phyloP scores from a whole-genome alignment of 2,113 vertebrate species.

The Mastomys coucha region DNA sequence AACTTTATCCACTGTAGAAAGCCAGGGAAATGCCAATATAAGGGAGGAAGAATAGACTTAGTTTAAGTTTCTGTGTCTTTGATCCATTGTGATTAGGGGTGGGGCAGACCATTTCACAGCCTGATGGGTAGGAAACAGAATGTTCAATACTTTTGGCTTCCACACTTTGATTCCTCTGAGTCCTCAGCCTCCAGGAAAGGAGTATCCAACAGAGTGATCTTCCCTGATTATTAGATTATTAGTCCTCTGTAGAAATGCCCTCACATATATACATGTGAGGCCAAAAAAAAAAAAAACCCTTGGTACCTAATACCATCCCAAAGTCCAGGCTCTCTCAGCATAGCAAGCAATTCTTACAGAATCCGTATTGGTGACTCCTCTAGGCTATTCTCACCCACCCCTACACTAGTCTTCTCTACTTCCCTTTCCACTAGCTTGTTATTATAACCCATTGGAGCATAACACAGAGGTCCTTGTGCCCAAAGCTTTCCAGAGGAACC shows the following conservation, averaged over 20 bases:
- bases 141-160: not conserved
- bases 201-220: not conserved
- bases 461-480: not conserved
- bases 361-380: not conserved
- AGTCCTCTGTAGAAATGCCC: not conserved
- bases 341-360: not conserved
- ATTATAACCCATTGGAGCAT: not conserved
- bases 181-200: no score
- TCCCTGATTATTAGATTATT: not conserved
- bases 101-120: not conserved
- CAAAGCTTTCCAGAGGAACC: not conserved
- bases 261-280: no score
- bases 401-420: no score
- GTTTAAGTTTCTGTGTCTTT: not conserved
- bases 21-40: not conserved
- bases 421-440: not conserved
- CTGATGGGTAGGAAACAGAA: not conserved
- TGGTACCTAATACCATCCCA: no score
- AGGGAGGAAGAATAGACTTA: not conserved
- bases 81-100: not conserved
- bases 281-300: no score
- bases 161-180: not conserved
- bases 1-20: not conserved
- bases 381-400: not conserved
- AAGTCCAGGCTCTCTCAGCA: not conserved